Evolutionary conservation across 1,140 invertebrate species (phyloP).

Genomic region (Atta colombica): DNA sequence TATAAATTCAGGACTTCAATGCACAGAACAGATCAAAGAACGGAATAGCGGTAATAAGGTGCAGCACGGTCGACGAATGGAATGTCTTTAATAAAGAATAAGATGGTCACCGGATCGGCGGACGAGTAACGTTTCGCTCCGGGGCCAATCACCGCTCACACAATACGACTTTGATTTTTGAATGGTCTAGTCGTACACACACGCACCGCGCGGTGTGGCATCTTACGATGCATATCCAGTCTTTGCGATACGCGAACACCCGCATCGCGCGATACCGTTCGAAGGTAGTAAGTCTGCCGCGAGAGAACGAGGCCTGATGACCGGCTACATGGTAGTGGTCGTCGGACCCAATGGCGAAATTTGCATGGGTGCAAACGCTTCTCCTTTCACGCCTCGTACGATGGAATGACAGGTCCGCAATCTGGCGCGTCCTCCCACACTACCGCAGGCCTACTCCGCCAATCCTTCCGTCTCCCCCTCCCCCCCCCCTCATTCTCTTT

Average conservation of each 20-base stretch:
- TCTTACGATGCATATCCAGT: not conserved
- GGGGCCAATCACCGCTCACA: constrained; percentile 38
- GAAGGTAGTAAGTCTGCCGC: constrained; percentile 24
- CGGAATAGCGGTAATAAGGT: not conserved
- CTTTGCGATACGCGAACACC: constrained; percentile 49
- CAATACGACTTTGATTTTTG: constrained; percentile 53
- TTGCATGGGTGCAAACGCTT: constrained; percentile 70
- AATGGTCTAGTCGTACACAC: constrained; percentile 34
- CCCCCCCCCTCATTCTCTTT: no score
- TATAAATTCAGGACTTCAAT: constrained; percentile 12
- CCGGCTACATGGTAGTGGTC: constrained; percentile 36
- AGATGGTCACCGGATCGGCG: constrained; percentile 23
- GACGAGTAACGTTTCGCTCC: constrained; percentile 29
- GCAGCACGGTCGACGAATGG: constrained; percentile 36
- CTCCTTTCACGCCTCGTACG: constrained; percentile 76
- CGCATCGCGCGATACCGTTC: constrained; percentile 46
- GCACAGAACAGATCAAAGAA: constrained; percentile 33
- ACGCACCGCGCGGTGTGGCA: not conserved
- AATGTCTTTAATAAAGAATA: constrained; percentile 47
- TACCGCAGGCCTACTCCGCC: constrained; percentile 58
- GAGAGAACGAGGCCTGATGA: constrained; percentile 49
- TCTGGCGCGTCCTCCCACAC: constrained; percentile 75
- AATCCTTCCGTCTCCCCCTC: constrained; percentile 50
- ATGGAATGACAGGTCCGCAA: constrained; percentile 74
- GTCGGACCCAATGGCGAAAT: constrained; percentile 63